Evolutionary conservation across 1,140 invertebrate genomes (phyloP).

Genomic region (Tetragnatha versicolor): DNA sequence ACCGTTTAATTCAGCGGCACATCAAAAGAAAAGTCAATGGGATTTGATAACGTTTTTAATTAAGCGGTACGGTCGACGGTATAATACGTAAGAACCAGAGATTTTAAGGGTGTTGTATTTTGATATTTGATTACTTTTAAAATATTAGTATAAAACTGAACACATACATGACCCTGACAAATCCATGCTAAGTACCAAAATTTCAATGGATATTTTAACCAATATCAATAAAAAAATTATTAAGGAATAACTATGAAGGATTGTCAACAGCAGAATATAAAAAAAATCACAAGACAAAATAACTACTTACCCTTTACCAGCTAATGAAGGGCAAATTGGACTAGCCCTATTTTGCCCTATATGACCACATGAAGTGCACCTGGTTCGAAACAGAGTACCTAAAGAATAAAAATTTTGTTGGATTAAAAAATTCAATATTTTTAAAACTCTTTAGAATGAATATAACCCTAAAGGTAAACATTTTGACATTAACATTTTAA

Average conservation of each 20-base stretch:
- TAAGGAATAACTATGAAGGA: conserved; percentile 7
- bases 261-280: not conserved
- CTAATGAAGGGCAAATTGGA: conserved; percentile 80
- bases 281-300: conserved; percentile 14
- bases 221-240: not conserved
- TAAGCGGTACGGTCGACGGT: too few species aligned
- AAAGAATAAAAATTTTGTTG: conserved; percentile 58
- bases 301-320: conserved; percentile 68
- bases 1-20: too few species aligned
- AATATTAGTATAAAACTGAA: too few species aligned
- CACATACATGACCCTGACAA: too few species aligned
- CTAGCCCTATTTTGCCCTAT: conserved; percentile 75
- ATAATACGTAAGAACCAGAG: too few species aligned
- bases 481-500: too few species aligned
- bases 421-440: not conserved
- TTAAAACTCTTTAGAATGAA: not conserved
- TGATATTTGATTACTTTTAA: too few species aligned
- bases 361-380: conserved; percentile 79
- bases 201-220: not conserved
- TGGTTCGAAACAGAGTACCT: conserved; percentile 79
- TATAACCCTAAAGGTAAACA: not conserved
- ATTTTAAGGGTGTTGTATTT: too few species aligned
- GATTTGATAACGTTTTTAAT: too few species aligned
- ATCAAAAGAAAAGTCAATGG: too few species aligned
- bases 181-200: too few species aligned